A percentile compares a stretch with the other conserved stretches of the same genome.
Evolutionary conservation across 2,888 invertebrate species (phyloP).

Genomic region (Ormyrus labotus): DNA sequence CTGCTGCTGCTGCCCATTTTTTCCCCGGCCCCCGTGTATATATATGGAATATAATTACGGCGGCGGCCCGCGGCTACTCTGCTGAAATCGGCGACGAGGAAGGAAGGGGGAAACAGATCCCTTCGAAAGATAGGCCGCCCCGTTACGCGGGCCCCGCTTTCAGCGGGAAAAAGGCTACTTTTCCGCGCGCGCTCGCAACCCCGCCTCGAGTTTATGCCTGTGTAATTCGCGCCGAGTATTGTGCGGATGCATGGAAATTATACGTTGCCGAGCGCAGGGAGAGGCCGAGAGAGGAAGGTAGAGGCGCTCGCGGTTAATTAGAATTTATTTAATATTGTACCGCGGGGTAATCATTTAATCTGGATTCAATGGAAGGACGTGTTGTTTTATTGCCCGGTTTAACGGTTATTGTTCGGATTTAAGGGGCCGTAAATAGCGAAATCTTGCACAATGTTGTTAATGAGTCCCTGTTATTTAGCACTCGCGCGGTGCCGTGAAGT

Average conservation of each 20-base stretch:
- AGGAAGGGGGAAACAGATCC: constrained; percentile 8
- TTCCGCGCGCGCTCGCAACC: background rate
- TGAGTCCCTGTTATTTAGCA: too few species aligned
- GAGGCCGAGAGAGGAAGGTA: background rate
- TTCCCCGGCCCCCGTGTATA: background rate
- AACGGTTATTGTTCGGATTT: too few species aligned
- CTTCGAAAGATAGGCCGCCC: constrained; percentile 21
- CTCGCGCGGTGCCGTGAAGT: too few species aligned
- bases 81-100: background rate
- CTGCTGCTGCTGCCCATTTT: background rate
- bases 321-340: too few species aligned
- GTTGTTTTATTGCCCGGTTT: too few species aligned
- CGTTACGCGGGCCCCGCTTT: constrained; percentile 1
- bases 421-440: too few species aligned
- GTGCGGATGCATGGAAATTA: background rate
- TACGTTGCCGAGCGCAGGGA: background rate
- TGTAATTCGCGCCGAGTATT: too few species aligned
- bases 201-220: background rate
- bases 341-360: too few species aligned
- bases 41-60: constrained; percentile 41
- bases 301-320: too few species aligned
- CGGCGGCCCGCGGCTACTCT: constrained; percentile 5
- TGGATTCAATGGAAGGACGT: too few species aligned
- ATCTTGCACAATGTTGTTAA: too few species aligned
- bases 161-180: too few species aligned